These are phyloP conservation scores for Branchellion lobata DNA, from an alignment of 2,888 invertebrate species.

Conservation along the genomic window DNA sequence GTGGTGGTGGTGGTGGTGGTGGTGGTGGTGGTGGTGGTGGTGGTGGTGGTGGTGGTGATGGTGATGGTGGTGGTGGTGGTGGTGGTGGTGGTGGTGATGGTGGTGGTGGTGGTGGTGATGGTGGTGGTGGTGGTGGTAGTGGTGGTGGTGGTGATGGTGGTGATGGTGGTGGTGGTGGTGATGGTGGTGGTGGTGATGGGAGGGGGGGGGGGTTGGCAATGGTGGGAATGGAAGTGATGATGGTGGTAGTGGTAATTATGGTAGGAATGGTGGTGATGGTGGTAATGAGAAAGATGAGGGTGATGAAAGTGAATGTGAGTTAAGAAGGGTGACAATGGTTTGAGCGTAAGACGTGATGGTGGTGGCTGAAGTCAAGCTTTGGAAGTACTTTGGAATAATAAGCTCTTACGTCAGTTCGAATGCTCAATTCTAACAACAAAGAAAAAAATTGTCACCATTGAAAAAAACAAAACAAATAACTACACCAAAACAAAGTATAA, in stretches of 20 bases:
- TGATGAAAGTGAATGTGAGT: no score
- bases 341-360: no score
- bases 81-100: slow-evolving; percentile 8
- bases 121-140: slow-evolving; percentile 43
- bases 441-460: no score
- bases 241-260: background rate
- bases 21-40: slow-evolving; percentile 6
- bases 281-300: no score
- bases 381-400: no score
- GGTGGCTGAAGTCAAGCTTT: no score
- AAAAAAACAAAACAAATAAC: no score
- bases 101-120: slow-evolving; percentile 34
- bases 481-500: no score
- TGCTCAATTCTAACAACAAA: no score
- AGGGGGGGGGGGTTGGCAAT: background rate
- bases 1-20: background rate
- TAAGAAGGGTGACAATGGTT: no score
- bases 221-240: background rate
- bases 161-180: slow-evolving; percentile 38
- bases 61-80: background rate
- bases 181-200: slow-evolving; percentile 40
- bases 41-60: background rate
- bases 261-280: background rate
- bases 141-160: slow-evolving; percentile 44
- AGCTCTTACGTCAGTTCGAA: no score